Conservation (phyloP, 2,797 vertebrate species). For the Halcyon smyrnensis region DNA sequence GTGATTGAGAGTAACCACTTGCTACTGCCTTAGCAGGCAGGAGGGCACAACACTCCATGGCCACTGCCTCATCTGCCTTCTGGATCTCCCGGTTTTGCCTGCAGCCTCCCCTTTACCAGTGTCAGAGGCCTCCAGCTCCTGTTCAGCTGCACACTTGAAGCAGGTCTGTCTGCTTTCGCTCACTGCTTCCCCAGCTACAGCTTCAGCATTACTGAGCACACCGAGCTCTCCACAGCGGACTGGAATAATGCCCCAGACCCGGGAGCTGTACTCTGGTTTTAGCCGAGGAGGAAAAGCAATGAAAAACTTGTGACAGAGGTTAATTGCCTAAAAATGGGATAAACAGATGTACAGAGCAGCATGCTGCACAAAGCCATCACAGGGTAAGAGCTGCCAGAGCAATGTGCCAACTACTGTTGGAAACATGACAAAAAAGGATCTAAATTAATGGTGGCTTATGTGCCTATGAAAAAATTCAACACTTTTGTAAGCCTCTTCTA, state of each 20-base stretch:
- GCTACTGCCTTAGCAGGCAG: neutral
- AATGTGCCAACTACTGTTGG: neutral
- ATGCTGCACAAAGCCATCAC: neutral
- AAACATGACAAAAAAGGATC: neutral
- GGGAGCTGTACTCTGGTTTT: neutral
- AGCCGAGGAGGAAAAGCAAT: neutral
- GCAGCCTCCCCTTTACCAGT: neutral
- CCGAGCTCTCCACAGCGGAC: neutral
- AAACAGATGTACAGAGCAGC: neutral
- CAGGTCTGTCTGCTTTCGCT: neutral
- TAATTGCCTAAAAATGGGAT: neutral
- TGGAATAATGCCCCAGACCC: neutral
- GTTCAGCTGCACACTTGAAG: neutral
- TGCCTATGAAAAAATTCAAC: neutral
- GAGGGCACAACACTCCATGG: fast-evolving
- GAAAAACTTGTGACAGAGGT: neutral
- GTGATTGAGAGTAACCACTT: neutral
- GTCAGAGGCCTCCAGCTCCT: neutral
- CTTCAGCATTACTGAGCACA: fast-evolving
- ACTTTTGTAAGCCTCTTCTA: neutral
- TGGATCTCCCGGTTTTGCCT: neutral
- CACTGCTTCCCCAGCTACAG: neutral
- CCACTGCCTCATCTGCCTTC: neutral
- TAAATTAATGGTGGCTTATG: neutral
- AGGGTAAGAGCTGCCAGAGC: neutral